A percentile compares a stretch with the other conserved stretches of the same genome.
phyloP scores from a whole-genome alignment of 2,113 vertebrate genomes.

The Poeciliopsis prolifica region DNA sequence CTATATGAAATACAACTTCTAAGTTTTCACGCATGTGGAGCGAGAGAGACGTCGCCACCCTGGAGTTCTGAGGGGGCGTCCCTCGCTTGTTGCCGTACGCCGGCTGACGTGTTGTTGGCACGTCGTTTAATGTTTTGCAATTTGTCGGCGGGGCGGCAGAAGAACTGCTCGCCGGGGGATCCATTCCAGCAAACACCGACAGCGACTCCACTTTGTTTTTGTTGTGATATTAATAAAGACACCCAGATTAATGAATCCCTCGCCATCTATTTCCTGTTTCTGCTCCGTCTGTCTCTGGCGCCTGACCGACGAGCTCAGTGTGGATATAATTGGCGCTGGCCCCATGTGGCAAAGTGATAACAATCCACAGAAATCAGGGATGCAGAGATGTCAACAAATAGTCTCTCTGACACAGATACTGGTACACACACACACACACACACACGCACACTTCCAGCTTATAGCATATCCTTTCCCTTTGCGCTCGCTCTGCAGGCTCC shows the following conservation, averaged over 20 bases:
- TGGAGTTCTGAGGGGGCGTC: no score
- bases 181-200: neutral
- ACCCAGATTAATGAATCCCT: conserved; percentile 16
- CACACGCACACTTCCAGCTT: neutral
- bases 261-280: conserved; percentile 17
- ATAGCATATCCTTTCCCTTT: conserved; percentile 53
- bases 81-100: neutral
- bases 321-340: conserved; percentile 68
- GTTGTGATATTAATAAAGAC: conserved; percentile 21
- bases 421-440: conserved; percentile 1
- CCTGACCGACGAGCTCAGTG: conserved; percentile 45
- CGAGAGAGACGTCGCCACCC: no score
- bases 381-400: conserved; percentile 65
- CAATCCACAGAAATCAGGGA: conserved; percentile 58
- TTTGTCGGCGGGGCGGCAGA: neutral
- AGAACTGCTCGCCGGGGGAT: neutral
- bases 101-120: no score
- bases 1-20: no score
- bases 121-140: neutral
- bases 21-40: no score
- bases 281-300: conserved; percentile 14
- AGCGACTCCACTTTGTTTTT: neutral
- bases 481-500: conserved; percentile 55
- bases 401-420: conserved; percentile 18
- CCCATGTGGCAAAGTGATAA: conserved; percentile 68